Base-by-base conservation (phyloP, 2,797 vertebrate species). In the Bradypodion ventrale region DNA sequence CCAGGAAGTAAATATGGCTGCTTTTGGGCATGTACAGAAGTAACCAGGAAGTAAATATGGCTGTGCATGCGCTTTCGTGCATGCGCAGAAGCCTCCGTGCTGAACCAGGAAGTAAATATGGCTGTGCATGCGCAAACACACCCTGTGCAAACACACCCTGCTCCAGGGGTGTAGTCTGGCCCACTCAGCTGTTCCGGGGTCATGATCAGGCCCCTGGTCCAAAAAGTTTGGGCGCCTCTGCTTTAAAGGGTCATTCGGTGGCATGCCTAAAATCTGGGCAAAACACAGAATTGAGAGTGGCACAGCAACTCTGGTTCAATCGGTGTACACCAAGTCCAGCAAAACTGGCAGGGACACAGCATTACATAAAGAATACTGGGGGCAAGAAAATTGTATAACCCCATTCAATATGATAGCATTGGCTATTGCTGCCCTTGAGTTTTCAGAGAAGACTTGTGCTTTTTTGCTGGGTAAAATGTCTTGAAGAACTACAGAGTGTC, bases 401-500 rank as follows among this genome's bases (percentile, higher is more conserved):
- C 32, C 42, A 65, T 62, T 75, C 70, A 40, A 70, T 6, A 0
- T 25, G 63, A 19, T 75, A 63, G 6, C 60, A 66, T 75, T 87
- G 80, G 59, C 77, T 87, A 42, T 86, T 37, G 42, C 74, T 68
- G 83, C 79, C 32, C 5, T n/a, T 25, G 72, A 66, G 4, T 63
- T 82, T 56, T 56, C 21, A 72, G 73, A 86, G 85, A 72, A 88
- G 87, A 86, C 73, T 85, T 87, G 87, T 77, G 12, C 68, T 75
- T 62, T n/a, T 86, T 44, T 85, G 84, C 72, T 78, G 81, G 59
- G 70, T 59, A 2, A 82, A 88, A 85, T 86, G 85, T 84, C 87
- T 92, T 89, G 63, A 80, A 92, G 90, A 87, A 73, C 68, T 1
- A 32, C 19, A 52, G 83, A 88, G 90, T 86, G 87, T 83, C 90